Evolutionary conservation across 2,888 invertebrate species (phyloP).

Genomic region (Venusia cambrica): DNA sequence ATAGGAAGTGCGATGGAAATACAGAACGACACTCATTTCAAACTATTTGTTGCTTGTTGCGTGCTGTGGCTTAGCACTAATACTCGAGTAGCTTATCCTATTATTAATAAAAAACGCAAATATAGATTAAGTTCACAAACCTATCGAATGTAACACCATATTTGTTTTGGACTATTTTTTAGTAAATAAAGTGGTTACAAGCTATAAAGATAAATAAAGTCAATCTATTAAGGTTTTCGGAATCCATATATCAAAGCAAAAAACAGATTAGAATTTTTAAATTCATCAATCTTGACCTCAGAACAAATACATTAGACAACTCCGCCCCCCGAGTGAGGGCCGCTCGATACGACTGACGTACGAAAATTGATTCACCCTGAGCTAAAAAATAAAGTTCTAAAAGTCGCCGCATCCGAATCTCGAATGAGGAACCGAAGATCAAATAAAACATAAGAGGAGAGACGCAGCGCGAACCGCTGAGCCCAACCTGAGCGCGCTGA

Average conservation of each 20-base stretch:
- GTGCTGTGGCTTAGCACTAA: neutral
- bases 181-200: slow-evolving; percentile 2
- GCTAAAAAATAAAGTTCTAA: too few species aligned
- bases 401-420: too few species aligned
- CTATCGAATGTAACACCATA: too few species aligned
- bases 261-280: slow-evolving; percentile 21
- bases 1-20: slow-evolving; percentile 7
- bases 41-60: slow-evolving; percentile 2
- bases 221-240: slow-evolving; percentile 25
- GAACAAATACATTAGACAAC: too few species aligned
- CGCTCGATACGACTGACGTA: too few species aligned
- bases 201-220: neutral
- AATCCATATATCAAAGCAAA: slow-evolving; percentile 23
- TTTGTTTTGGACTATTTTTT: too few species aligned
- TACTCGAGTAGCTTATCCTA: too few species aligned
- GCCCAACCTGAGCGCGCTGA: slow-evolving; percentile 34
- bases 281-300: slow-evolving; percentile 31
- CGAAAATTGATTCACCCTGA: too few species aligned
- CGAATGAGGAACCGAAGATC: too few species aligned
- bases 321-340: too few species aligned
- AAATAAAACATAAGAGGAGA: slow-evolving; percentile 34
- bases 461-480: slow-evolving; percentile 22
- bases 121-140: too few species aligned
- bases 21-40: neutral
- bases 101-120: too few species aligned